Evolutionary conservation across 2,797 vertebrate genomes (phyloP), one percentile per base, ranked within the genome.

Genomic region (Champsocephalus esox): DNA sequence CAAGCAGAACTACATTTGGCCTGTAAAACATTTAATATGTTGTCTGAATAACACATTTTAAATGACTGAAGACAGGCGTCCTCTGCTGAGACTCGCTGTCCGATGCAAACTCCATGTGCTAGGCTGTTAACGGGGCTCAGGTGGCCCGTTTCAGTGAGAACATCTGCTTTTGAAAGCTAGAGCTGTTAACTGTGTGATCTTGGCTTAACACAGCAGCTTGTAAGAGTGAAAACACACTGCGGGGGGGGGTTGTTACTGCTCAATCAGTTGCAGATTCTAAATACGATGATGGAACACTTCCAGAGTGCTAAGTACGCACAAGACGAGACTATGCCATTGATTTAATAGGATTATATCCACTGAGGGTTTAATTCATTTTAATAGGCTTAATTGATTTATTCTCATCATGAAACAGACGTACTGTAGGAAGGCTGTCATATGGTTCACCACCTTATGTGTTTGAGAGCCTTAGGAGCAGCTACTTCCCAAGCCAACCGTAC

Each of bases 141-240:
- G 84, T 73, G 83, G 73, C 64, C 60, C 1, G 51, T 81, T 76
- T 72, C 32, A 80, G 34, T 16, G 51, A 63, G 49, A 83, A 79
- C 88, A 89, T 87, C 85, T 89, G 81, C 70, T 83, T 75, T 76
- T 46, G 75, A 70, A 65, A 63, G 58, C 67, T 54, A 55, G 66
- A 70, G 62, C 60, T 59, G 17, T 80, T 78, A 13, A 60, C 45
- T 70, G 79, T 65, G 62, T 66, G 73, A 83, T 66, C 63, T 71
- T 80, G 76, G 73, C 82, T 38, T 55, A 49, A 17, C 50, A 9
- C 11, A 71, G 65, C 54, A 69, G 78, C 69, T 80, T 59, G 58
- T 66, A 14, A 51, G 38, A 86, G 57, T 74, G 63, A 62, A 56
- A 77, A 67, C 66, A 57, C 34, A 14, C 44, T n/a, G 7, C 52